Base-by-base conservation (phyloP, 2,113 vertebrate genomes). In the Pachycephala philippinensis region DNA sequence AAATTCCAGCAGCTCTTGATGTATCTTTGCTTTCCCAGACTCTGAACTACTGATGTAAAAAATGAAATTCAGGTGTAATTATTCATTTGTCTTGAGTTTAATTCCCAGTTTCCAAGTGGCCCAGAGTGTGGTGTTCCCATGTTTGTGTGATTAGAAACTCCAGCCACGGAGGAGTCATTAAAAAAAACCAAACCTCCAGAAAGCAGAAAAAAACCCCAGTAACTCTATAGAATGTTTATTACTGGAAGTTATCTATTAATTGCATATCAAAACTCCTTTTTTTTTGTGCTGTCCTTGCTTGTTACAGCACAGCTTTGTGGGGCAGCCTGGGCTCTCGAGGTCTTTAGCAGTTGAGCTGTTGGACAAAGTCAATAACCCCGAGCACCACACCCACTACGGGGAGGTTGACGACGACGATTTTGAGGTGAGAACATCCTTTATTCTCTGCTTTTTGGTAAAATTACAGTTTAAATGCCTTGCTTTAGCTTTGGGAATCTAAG, bases 331-430 rank as follows among this genome's bases (percentile, higher is more conserved):
- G 24, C 98, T 99, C 42, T 99, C 98, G 1, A 98, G 99, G 74
- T 98, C 98, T 68, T 97, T 99, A 18, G 99, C 99, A 21, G 98
- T 99, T 15, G 99, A 99, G 91, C 98, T 99, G 42, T 89, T 99
- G 85, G 99, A 99, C 95, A 99, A 98, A 97, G 98, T 99, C 94
- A 99, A 99, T 96, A 99, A 99, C 95, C 99, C 99, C 8, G 99
- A 99, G 86, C 98, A 99, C 98, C 99, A 99, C 59, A 95, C 98
- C 63, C 99, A 98, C 97, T 99, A 98, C 74, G 87, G 84, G 0
- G 99, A 99, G 77, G 98, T 97, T 4, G 99, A 99, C 2, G 99
- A 99, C 1, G 99, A 99, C 15, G 99, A 99, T 93, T 98, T 99
- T 8, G 99, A 99, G 99, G 99, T 99, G 84, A 97, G 94, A 47